A percentile compares a stretch with the other conserved stretches of the same genome.
Conservation (phyloP, 2,113 vertebrate species). For the Bos indicus region DNA sequence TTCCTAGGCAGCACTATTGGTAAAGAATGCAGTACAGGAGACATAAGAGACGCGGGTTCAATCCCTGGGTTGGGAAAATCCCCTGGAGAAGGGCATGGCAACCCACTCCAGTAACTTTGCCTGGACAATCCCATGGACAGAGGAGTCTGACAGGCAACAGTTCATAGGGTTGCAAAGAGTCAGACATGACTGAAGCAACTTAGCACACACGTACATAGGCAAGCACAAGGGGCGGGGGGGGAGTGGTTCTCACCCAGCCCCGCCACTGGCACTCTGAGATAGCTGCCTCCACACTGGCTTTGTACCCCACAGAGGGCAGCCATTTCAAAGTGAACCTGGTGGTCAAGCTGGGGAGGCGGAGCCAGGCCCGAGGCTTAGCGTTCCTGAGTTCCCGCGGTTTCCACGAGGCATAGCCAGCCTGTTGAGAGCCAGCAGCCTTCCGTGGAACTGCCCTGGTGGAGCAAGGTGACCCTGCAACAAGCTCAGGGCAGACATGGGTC, state of each 20-base stretch:
- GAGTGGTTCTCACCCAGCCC: not conserved
- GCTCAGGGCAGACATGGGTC: not conserved
- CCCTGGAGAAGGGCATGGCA: not conserved
- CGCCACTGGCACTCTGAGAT: not conserved
- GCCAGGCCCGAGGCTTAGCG: not conserved
- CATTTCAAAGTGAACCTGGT: not conserved
- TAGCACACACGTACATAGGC: not conserved
- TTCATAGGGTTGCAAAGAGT: not conserved
- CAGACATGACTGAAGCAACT: not conserved
- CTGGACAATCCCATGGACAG: not conserved
- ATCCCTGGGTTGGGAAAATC: not conserved
- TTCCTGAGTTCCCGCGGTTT: not conserved
- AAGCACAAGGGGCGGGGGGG: not conserved
- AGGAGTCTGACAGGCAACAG: not conserved
- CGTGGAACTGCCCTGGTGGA: not conserved
- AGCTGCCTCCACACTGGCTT: not conserved
- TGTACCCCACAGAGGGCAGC: not conserved
- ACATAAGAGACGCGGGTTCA: accelerated
- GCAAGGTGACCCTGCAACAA: not conserved
- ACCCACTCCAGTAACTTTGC: not conserved
- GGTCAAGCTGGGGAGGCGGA: not conserved
- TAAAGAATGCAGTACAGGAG: not conserved
- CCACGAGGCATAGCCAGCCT: accelerated
- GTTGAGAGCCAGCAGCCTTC: not conserved
- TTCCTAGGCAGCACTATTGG: not conserved